phyloP scores from a whole-genome alignment of 1,140 invertebrate species.

The Polypedilum vanderplanki region DNA sequence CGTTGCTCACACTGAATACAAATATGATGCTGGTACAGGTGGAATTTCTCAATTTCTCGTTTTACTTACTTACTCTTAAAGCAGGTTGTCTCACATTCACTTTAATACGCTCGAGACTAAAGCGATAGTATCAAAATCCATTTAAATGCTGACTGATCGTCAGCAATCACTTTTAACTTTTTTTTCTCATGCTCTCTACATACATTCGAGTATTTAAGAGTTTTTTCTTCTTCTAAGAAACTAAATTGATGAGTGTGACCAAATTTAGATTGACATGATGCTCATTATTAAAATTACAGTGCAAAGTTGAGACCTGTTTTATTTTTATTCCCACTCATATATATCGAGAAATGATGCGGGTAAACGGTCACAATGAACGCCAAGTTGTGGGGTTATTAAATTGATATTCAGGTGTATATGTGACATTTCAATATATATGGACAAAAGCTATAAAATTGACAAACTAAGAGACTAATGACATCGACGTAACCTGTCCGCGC shows the following conservation, averaged over 20 bases:
- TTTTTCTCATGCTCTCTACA: neutral
- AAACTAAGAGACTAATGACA: conserved; percentile 26
- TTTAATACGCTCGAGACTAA: neutral
- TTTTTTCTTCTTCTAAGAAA: neutral
- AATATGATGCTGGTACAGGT: conserved; percentile 26
- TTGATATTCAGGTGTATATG: neutral
- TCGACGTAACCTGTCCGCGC: neutral
- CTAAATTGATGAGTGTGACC: neutral
- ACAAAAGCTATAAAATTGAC: conserved; percentile 24
- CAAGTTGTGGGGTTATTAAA: conserved; percentile 22
- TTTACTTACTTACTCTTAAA: neutral
- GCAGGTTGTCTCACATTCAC: conserved; percentile 12
- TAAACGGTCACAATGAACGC: conserved; percentile 9
- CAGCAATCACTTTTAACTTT: neutral
- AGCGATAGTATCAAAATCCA: neutral
- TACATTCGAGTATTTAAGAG: neutral
- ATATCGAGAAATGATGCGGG: conserved; percentile 13
- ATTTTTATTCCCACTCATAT: neutral
- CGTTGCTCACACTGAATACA: neutral
- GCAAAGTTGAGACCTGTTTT: neutral
- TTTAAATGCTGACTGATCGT: neutral
- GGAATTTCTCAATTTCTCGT: neutral
- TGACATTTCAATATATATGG: conserved; percentile 5
- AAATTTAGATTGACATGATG: neutral
- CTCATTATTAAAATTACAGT: too few species aligned